A percentile compares a stretch with the other conserved stretches of the same genome.
These are phyloP conservation scores for Macaria liturata DNA, from an alignment of 2,888 invertebrate genomes.

Conservation along the genomic window DNA sequence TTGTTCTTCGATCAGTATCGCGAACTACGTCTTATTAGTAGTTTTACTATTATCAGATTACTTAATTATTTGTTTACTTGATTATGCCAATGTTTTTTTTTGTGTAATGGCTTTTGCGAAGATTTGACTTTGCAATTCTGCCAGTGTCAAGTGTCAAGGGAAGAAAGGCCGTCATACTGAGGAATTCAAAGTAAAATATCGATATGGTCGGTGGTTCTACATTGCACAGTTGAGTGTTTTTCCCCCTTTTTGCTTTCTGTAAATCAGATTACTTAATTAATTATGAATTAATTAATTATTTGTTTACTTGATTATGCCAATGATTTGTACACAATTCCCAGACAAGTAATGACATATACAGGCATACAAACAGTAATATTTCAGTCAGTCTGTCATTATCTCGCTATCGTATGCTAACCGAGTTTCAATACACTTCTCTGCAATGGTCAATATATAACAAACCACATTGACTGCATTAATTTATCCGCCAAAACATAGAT, in stretches of 20 bases:
- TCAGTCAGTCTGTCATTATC: neutral
- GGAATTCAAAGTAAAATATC: too few relatives aligned
- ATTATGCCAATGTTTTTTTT: too few relatives aligned
- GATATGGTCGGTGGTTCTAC: too few relatives aligned
- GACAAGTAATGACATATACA: neutral
- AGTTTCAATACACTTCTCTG: neutral
- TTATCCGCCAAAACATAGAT: neutral
- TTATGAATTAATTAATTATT: too few relatives aligned
- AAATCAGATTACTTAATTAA: neutral
- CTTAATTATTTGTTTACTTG: neutral
- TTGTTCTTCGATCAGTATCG: too few relatives aligned
- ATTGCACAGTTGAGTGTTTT: too few relatives aligned
- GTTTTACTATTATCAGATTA: neutral
- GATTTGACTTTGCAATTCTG: too few relatives aligned
- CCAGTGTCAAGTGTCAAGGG: too few relatives aligned
- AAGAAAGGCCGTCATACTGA: too few relatives aligned
- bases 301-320: neutral
- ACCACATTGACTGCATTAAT: constrained; percentile 15
- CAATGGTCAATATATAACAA: constrained; percentile 7
- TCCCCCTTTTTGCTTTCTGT: too few relatives aligned
- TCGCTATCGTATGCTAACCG: neutral
- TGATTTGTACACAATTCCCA: neutral
- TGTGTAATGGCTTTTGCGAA: too few relatives aligned
- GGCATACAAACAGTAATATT: neutral
- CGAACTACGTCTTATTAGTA: too few relatives aligned